Percentiles rank a stretch among this genome's conserved stretches.
Conservation (phyloP, 2,888 invertebrate species). For the Chesias legatella region DNA sequence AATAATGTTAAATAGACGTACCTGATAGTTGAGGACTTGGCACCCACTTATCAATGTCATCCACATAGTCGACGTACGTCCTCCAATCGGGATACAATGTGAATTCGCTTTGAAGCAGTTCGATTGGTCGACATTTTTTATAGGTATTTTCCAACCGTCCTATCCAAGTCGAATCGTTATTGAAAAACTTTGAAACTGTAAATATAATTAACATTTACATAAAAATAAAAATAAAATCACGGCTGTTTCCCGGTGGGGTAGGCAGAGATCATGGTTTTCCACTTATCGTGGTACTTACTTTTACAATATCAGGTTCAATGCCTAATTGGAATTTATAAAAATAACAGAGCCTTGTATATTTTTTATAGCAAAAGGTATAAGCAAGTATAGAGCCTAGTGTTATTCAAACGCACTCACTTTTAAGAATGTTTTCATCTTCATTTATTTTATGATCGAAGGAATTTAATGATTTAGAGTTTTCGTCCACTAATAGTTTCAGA, state of each 20-base stretch:
- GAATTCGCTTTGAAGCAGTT: constrained; percentile 4
- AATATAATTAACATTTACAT: not conserved
- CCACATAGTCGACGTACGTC: constrained; percentile 23
- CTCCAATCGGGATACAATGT: constrained; percentile 25
- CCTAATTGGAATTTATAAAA: too few relatives aligned
- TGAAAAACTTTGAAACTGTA: constrained; percentile 7
- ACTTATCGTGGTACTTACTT: too few relatives aligned
- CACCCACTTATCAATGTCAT: constrained; percentile 21
- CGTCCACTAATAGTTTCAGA: constrained; percentile 7
- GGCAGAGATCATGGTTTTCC: too few relatives aligned
- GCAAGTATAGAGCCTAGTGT: too few relatives aligned
- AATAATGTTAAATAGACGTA: constrained; percentile 19
- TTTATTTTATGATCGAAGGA: constrained; percentile 24
- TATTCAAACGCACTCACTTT: too few relatives aligned
- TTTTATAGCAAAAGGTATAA: too few relatives aligned
- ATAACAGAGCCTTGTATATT: too few relatives aligned
- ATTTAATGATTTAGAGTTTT: constrained; percentile 25
- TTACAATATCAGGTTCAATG: too few relatives aligned
- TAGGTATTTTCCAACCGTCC: constrained; percentile 1
- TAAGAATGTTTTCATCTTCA: not conserved
- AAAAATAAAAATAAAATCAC: too few relatives aligned
- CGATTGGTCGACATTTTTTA: not conserved
- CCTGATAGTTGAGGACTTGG: constrained; percentile 43
- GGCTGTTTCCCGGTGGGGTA: too few relatives aligned
- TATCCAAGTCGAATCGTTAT: constrained; percentile 7